Evolutionary conservation across 2,797 vertebrate species (phyloP), one percentile per base, ranked within the genome.

Genomic region (Lophius americanus): DNA sequence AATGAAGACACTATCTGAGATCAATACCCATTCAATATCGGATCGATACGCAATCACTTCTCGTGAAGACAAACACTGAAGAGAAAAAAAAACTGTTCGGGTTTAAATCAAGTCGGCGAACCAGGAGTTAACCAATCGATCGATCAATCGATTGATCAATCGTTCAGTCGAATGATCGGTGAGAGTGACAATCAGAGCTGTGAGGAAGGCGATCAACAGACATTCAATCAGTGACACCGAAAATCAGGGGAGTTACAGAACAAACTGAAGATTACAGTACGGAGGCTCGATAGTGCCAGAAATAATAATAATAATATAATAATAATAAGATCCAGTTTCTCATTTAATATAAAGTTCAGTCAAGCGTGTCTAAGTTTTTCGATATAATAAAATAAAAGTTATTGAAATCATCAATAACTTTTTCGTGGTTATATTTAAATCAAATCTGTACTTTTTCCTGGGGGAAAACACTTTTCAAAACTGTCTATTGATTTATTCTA

Each of bases 131-230:
- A 7, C 7, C 37, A 4, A 38, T 37, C 32, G 42, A 43, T 38
- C 37, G 4, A 38, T 37, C 32, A 4, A 9, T 56, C 52, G 32
- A 13, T 43, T 32, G 7, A 11, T 60, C 55, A 12, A 52, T 67
- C 50, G 61, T 11, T 74, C 14, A 55, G 52, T 61, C 3, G 11
- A 63, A 53, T 62, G 46, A 64, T 55, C 2, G 9, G 47, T 46
- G 60, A 43, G 68, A 71, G 64, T 62, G 64, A 79, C 73, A 81
- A 83, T 79, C 77, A 66, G 63, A 53, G 64, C 64, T 76, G 73
- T 80, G 68, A 73, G 46, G 55, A 70, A 75, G 78, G 78, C 77
- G 57, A 65, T 9, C 3, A 61, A 68, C 66, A 52, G 38, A 75
- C 71, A 76, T 73, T 74, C 58, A 47, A 68, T 9, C 52, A 58